A percentile compares a stretch with the other conserved stretches of the same genome.
phyloP scores from a whole-genome alignment of 2,888 invertebrate species.

The Cistogaster globosa region DNA sequence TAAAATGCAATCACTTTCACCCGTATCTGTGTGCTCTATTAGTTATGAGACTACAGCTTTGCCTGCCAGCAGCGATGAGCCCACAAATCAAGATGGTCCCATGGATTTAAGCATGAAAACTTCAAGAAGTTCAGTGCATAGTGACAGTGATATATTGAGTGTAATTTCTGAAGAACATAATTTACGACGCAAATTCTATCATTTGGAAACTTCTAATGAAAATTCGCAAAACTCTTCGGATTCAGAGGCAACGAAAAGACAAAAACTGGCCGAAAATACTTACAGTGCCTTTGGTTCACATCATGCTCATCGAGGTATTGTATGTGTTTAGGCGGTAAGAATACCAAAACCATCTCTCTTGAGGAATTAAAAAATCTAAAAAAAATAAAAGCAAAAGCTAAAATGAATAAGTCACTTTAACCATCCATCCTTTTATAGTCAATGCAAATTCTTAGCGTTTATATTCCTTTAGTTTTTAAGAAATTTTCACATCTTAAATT shows the following conservation, averaged over 20 bases:
- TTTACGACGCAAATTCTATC: constrained; percentile 78
- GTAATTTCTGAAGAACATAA: constrained; percentile 74
- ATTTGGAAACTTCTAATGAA: constrained; percentile 74
- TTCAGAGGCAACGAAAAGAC: constrained; percentile 55
- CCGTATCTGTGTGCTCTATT: constrained; percentile 80
- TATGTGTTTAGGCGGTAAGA: constrained; percentile 46
- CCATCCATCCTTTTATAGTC: constrained; percentile 62
- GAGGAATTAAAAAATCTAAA: too few species aligned
- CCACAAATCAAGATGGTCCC: constrained; percentile 73
- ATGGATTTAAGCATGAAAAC: constrained; percentile 89
- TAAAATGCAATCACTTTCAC: constrained; percentile 80
- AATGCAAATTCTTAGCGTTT: constrained; percentile 56
- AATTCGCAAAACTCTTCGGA: constrained; percentile 58
- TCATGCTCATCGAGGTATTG: constrained; percentile 65
- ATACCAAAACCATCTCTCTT: constrained; percentile 63
- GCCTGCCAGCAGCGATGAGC: constrained; percentile 87
- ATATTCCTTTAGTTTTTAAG: not conserved
- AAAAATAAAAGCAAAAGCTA: constrained; percentile 8
- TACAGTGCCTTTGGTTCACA: constrained; percentile 54
- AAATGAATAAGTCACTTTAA: constrained; percentile 29
- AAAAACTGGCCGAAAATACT: constrained; percentile 52
- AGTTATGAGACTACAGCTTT: constrained; percentile 75
- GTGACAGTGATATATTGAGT: constrained; percentile 77
- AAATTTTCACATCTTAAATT: constrained; percentile 24
- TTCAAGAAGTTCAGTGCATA: constrained; percentile 79